Evolutionary conservation across 2,113 vertebrate genomes (phyloP), one percentile per base, ranked within the genome.

Genomic region (Anhinga rufa): DNA sequence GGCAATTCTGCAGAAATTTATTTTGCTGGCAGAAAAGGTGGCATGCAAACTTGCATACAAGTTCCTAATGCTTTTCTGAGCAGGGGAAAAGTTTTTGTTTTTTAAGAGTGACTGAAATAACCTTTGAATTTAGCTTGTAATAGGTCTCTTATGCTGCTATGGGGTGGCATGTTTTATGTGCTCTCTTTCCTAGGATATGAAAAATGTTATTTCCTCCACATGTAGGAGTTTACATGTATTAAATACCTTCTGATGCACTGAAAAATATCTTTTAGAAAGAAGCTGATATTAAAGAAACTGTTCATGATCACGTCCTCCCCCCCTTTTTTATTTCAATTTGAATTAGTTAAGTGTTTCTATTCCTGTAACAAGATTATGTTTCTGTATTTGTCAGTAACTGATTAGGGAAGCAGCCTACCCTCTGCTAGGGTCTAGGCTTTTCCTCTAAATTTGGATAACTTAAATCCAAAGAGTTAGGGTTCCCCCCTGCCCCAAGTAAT

Each of bases 101-200:
- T 83, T 68, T 64, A 79, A 89, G 52, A 82, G 36, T 75, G 24
- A 79, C 86, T 68, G 68, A 94, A 78, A 61, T 92, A 86, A 83
- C 72, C 28, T 83, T 92, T 88, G n/a, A 93, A 86, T 46, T 52
- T 86, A 82, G 72, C 68, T 96, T n/a, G 36, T 82, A 75, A 80
- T 44, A 51, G 42, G 87, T 87, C 70, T 94, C 49, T 95, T 83
- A 17, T 38, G 60, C 55, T 94, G 90, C 89, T 93, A 34, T 86
- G 90, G 88, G 72, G 64, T 95, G 64, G 90, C 93, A 96, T 96
- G 97, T 97, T 97, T 72, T 95, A 90, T n/a, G 88, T 51, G 14
- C 64, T 93, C 65, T 58, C 51, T 96, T 81, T 82, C 24, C 62
- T 71, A 92, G 42, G 66, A 32, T 92, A 32, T 72, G 36, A 94